These are phyloP conservation scores for Pristionchus fissidentatus DNA, from an alignment of 2,888 invertebrate species.

Conservation along the genomic window DNA sequence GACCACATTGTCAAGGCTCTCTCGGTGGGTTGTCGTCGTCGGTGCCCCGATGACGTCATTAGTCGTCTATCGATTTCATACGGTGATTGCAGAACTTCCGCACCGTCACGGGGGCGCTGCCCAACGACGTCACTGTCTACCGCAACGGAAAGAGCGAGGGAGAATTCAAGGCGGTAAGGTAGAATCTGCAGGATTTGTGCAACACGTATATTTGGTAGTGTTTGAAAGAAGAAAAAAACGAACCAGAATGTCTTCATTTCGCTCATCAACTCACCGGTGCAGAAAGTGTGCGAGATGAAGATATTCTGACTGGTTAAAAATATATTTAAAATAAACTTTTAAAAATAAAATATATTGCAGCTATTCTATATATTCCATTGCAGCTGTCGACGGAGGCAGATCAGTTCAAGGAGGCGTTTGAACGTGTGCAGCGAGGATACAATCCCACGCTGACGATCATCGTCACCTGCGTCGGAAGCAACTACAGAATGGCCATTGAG, in stretches of 20 bases:
- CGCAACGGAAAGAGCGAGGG: constrained; percentile 63
- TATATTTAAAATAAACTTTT: background rate
- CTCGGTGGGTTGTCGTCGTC: background rate
- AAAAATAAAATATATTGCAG: background rate
- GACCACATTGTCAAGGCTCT: constrained; percentile 43
- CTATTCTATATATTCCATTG: background rate
- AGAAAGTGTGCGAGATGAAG: too few relatives aligned
- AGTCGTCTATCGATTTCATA: background rate
- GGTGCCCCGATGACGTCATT: background rate
- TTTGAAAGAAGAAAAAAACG: background rate
- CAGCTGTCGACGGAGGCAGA: constrained; percentile 34
- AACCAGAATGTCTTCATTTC: too few relatives aligned
- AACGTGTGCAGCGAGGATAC: background rate
- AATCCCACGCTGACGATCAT: constrained; percentile 11
- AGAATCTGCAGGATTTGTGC: background rate
- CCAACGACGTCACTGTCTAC: constrained; percentile 59
- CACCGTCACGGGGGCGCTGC: constrained; percentile 30
- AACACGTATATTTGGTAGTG: background rate
- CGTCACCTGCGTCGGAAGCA: background rate
- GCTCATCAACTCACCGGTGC: background rate
- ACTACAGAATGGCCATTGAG: constrained; percentile 7
- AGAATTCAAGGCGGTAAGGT: constrained; percentile 57
- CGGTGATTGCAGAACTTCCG: constrained; percentile 37
- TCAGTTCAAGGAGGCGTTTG: constrained; percentile 22
- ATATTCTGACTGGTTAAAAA: background rate